phyloP scores from a whole-genome alignment of 2,113 vertebrate species.

The Lepus europaeus region DNA sequence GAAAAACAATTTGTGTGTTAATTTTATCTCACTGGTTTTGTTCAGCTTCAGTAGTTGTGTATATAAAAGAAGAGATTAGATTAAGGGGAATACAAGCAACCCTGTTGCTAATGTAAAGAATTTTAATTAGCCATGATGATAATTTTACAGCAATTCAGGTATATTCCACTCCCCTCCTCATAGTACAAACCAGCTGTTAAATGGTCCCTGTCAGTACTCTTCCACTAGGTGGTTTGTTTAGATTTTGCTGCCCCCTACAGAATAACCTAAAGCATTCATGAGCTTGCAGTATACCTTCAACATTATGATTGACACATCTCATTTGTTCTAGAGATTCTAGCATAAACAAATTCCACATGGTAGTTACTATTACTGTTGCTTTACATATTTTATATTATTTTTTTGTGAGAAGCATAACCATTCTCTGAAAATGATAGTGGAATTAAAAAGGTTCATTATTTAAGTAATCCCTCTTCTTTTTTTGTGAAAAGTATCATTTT shows the following conservation, averaged over 20 bases:
- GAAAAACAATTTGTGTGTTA: conserved; percentile 91
- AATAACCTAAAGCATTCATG: conserved; percentile 71
- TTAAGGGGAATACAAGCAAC: conserved; percentile 84
- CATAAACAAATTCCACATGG: not conserved
- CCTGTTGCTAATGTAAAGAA: conserved; percentile 84
- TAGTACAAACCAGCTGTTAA: conserved; percentile 69
- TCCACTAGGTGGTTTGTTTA: conserved; percentile 80
- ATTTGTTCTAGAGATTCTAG: conserved; percentile 14
- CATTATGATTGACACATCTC: not conserved
- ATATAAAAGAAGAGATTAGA: conserved; percentile 88
- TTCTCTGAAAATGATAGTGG: conserved; percentile 54
- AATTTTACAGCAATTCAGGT: conserved; percentile 83
- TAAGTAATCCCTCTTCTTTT: not conserved
- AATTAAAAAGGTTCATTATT: not conserved
- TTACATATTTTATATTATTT: not conserved
- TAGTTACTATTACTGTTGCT: not conserved
- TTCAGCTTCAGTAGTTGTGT: conserved; percentile 88
- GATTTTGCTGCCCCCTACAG: conserved; percentile 88
- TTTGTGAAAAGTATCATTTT: not conserved
- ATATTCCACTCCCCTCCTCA: conserved; percentile 59
- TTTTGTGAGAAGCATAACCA: not conserved
- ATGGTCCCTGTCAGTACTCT: conserved; percentile 61
- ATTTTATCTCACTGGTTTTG: conserved; percentile 89
- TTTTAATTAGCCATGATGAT: conserved; percentile 85
- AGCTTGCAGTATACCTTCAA: conserved; percentile 37